A percentile compares a stretch with the other conserved stretches of the same genome.
Evolutionary conservation across 2,113 vertebrate species (phyloP).

Genomic region (Grammomys surdaster): DNA sequence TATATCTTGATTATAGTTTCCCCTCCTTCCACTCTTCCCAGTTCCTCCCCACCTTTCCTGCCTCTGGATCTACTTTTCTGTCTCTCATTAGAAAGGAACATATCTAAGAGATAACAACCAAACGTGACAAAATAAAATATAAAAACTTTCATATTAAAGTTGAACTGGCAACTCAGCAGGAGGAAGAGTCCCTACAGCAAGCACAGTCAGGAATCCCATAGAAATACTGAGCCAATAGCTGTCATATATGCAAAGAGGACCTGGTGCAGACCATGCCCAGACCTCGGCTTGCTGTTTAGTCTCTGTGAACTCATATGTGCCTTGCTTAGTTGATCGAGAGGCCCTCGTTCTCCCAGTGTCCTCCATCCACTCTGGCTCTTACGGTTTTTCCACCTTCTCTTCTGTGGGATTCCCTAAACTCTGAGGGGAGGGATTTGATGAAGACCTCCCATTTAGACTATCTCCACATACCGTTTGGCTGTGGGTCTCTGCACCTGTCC

Average conservation of each 20-base stretch:
- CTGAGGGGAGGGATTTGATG: neutral
- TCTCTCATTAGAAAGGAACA: neutral
- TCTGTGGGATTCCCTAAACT: neutral
- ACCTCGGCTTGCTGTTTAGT: neutral
- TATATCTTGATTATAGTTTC: neutral
- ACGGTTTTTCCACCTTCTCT: neutral
- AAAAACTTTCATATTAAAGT: neutral
- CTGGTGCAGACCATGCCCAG: neutral
- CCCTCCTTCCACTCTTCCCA: neutral
- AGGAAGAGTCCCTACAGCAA: neutral
- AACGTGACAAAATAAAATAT: neutral
- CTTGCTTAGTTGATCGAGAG: neutral
- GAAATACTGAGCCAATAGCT: neutral
- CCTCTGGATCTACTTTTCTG: neutral
- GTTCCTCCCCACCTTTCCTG: neutral
- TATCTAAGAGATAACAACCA: neutral
- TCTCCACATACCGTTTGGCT: neutral
- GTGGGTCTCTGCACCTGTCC: neutral
- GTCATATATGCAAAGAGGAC: neutral
- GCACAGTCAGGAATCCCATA: neutral
- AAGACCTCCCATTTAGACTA: neutral
- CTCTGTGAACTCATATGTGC: neutral
- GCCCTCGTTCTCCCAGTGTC: neutral
- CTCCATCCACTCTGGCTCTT: neutral
- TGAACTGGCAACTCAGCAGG: neutral